phyloP scores from a whole-genome alignment of 2,797 vertebrate genomes.

The Sparidentex hasta region DNA sequence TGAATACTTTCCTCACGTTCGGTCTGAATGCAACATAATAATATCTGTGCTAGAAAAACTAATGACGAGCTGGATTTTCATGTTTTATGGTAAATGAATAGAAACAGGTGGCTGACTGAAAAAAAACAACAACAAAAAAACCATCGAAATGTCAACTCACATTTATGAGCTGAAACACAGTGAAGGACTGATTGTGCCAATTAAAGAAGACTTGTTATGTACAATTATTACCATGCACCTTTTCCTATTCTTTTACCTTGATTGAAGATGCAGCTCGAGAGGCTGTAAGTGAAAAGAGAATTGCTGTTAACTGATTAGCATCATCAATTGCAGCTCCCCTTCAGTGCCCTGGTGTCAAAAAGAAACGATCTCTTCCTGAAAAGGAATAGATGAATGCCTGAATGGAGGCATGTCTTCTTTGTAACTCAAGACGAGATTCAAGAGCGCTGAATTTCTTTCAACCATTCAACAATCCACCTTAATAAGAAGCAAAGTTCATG shows the following conservation, averaged over 20 bases:
- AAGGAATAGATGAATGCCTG: constrained; percentile 8
- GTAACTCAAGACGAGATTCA: constrained; percentile 15
- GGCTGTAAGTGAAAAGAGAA: constrained; percentile 22
- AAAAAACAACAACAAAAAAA: no score
- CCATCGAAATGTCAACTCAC: background rate
- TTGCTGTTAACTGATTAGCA: constrained; percentile 37
- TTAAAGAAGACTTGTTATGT: background rate
- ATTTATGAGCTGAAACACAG: background rate
- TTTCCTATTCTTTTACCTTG: constrained; percentile 7
- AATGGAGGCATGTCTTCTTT: constrained; percentile 5
- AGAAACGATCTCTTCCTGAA: constrained; percentile 18
- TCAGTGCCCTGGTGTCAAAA: constrained; percentile 25
- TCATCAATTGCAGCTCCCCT: constrained; percentile 20
- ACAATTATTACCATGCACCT: constrained; percentile 1
- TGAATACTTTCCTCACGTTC: no score
- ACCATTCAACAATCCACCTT: constrained; percentile 16
- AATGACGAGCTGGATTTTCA: background rate
- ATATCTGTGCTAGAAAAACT: background rate
- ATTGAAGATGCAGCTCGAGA: background rate
- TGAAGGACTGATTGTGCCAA: background rate
- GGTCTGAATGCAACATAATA: no score
- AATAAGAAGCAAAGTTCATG: constrained; percentile 29
- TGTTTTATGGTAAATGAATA: background rate
- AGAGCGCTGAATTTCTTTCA: constrained; percentile 11
- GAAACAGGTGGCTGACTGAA: background rate